Evolutionary conservation across 2,113 vertebrate genomes (phyloP).

Genomic region (Forbesichthys papilliferus): DNA sequence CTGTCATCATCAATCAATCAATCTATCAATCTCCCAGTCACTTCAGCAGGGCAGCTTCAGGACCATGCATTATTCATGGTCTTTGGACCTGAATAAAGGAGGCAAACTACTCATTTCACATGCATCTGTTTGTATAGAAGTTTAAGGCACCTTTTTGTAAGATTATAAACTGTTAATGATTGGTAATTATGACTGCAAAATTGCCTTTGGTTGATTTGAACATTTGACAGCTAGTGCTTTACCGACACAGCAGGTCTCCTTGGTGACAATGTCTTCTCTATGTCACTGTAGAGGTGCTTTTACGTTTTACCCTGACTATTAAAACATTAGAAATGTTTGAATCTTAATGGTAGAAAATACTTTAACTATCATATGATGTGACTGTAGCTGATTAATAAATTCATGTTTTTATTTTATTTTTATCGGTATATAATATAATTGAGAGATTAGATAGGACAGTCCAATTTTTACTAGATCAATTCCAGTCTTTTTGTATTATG

Average conservation of each 20-base stretch:
- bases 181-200: slow-evolving; percentile 32
- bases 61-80: slow-evolving; percentile 67
- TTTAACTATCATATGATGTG: too few species aligned
- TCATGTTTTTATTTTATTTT: too few species aligned
- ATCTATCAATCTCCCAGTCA: slow-evolving; percentile 68
- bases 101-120: slow-evolving; percentile 58
- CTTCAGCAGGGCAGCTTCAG: slow-evolving; percentile 31
- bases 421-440: too few species aligned
- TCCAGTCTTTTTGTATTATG: too few species aligned
- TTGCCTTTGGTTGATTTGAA: slow-evolving; percentile 20
- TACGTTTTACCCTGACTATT: neutral
- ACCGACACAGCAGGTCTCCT: slow-evolving; percentile 19
- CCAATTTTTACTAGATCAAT: too few species aligned
- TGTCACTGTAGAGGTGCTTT: slow-evolving; percentile 3
- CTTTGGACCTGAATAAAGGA: slow-evolving; percentile 29
- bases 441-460: too few species aligned
- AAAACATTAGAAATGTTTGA: neutral
- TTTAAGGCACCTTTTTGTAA: slow-evolving; percentile 36
- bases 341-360: too few species aligned
- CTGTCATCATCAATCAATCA: slow-evolving; percentile 74
- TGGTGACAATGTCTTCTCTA: slow-evolving; percentile 1
- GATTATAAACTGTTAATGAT: slow-evolving; percentile 30
- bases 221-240: slow-evolving; percentile 11
- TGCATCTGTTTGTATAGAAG: slow-evolving; percentile 49
- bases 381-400: too few species aligned